phyloP scores from a whole-genome alignment of 1,140 invertebrate species.

The Halesus radiatus region DNA sequence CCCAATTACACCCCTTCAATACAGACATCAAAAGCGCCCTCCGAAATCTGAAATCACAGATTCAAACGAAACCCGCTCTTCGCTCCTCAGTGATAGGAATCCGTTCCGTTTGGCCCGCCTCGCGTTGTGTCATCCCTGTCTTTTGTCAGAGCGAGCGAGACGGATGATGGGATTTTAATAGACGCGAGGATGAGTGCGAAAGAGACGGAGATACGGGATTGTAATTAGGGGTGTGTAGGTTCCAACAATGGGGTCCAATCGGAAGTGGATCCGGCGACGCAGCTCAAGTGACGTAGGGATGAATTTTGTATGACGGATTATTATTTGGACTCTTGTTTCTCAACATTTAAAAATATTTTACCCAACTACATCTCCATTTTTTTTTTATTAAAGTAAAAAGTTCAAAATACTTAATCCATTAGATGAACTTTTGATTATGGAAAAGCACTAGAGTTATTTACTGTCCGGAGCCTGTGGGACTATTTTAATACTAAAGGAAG shows the following conservation, averaged over 20 bases:
- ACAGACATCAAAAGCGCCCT: slow-evolving; percentile 17
- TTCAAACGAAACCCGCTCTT: slow-evolving; percentile 12
- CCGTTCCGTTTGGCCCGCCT: not conserved
- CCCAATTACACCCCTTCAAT: slow-evolving; percentile 31
- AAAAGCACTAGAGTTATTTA: too few species aligned
- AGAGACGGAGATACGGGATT: slow-evolving; percentile 5
- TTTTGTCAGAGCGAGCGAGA: slow-evolving; percentile 29
- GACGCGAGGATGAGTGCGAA: not conserved
- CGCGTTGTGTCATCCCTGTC: slow-evolving; percentile 14
- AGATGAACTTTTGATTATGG: too few species aligned
- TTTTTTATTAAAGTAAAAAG: too few species aligned
- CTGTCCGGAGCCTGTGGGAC: too few species aligned
- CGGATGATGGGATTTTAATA: not conserved
- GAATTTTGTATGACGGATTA: slow-evolving; percentile 16
- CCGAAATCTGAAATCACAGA: not conserved
- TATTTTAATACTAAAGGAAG: too few species aligned
- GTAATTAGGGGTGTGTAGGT: slow-evolving; percentile 55
- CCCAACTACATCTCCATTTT: too few species aligned
- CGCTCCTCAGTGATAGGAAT: not conserved
- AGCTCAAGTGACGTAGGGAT: slow-evolving; percentile 29
- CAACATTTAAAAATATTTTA: not conserved
- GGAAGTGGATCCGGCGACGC: slow-evolving; percentile 51
- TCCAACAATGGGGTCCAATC: slow-evolving; percentile 56
- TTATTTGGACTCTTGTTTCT: not conserved
- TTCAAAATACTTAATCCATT: too few species aligned